Evolutionary conservation across 2,888 invertebrate species (phyloP).

Genomic region (Philopedon plagiatum): DNA sequence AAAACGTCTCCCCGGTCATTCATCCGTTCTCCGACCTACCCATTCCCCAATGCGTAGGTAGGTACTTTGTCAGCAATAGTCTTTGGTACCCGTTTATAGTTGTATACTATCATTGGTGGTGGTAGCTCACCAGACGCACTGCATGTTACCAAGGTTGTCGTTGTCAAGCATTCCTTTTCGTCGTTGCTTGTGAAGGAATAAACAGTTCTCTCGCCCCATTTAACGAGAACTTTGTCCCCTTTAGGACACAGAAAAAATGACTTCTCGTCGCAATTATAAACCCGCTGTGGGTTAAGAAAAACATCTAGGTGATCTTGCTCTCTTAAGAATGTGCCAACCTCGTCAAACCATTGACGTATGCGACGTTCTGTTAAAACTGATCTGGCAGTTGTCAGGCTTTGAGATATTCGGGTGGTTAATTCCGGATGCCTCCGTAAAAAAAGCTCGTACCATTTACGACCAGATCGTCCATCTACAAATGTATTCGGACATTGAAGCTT

Average conservation of each 20-base stretch:
- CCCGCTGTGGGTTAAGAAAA: not conserved
- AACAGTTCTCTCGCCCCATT: slow-evolving; percentile 2
- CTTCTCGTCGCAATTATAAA: slow-evolving; percentile 13
- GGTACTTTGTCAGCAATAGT: slow-evolving; percentile 15
- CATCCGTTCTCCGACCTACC: no score
- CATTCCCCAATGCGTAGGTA: slow-evolving; percentile 41
- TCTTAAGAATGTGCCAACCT: slow-evolving; percentile 12
- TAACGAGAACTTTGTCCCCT: no score
- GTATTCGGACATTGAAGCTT: slow-evolving; percentile 4
- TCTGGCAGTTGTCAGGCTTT: no score
- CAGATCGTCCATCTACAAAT: slow-evolving; percentile 5
- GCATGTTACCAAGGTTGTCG: no score
- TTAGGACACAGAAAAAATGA: slow-evolving; percentile 22
- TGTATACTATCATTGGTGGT: slow-evolving; percentile 4
- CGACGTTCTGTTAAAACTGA: no score
- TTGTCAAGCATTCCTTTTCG: slow-evolving; percentile 12
- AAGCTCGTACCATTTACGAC: slow-evolving; percentile 1
- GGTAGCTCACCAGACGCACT: not conserved
- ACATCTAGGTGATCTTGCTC: not conserved
- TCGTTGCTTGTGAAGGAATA: slow-evolving; percentile 7
- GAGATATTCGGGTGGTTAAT: not conserved
- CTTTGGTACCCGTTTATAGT: not conserved
- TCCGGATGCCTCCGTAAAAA: not conserved
- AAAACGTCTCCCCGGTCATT: no score
- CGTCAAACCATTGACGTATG: no score